Evolutionary conservation across 2,797 vertebrate species (phyloP).

Genomic region (Philypnodon macrostomus): DNA sequence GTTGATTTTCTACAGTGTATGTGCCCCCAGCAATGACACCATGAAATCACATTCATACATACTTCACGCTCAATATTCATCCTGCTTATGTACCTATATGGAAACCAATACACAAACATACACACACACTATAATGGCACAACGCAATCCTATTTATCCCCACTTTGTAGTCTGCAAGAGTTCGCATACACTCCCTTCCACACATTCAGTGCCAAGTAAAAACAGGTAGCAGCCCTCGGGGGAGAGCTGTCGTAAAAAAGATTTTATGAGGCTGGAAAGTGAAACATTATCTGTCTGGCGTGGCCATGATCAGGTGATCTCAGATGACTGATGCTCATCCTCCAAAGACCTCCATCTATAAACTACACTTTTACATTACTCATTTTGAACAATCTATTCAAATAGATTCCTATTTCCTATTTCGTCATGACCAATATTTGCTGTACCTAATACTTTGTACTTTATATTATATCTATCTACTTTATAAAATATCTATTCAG

Average conservation of each 20-base stretch:
- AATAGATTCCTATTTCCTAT: no score
- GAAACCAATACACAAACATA: slow-evolving; percentile 13
- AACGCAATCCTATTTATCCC: slow-evolving; percentile 10
- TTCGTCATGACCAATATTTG: no score
- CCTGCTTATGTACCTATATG: slow-evolving; percentile 30
- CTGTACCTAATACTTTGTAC: no score
- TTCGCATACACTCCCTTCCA: background rate
- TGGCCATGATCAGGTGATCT: slow-evolving; percentile 53
- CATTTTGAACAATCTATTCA: no score
- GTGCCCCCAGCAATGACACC: slow-evolving; percentile 24
- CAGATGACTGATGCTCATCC: slow-evolving; percentile 47
- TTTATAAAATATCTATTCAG: no score
- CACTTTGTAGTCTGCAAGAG: slow-evolving; percentile 21
- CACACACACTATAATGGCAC: slow-evolving; percentile 7
- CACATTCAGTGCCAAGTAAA: slow-evolving; percentile 49
- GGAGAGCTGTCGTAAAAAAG: slow-evolving; percentile 55
- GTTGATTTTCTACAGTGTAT: no score
- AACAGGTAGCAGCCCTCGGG: slow-evolving; percentile 50
- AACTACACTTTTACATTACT: no score
- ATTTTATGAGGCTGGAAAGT: slow-evolving; percentile 62
- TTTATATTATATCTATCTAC: no score
- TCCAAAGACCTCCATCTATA: no score
- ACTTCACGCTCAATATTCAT: slow-evolving; percentile 36
- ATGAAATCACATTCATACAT: slow-evolving; percentile 32
- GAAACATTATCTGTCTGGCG: slow-evolving; percentile 60